A percentile compares a stretch with the other conserved stretches of the same genome.
Conservation (phyloP, 2,797 vertebrate genomes). For the Scolopax bukidnonensis region DNA sequence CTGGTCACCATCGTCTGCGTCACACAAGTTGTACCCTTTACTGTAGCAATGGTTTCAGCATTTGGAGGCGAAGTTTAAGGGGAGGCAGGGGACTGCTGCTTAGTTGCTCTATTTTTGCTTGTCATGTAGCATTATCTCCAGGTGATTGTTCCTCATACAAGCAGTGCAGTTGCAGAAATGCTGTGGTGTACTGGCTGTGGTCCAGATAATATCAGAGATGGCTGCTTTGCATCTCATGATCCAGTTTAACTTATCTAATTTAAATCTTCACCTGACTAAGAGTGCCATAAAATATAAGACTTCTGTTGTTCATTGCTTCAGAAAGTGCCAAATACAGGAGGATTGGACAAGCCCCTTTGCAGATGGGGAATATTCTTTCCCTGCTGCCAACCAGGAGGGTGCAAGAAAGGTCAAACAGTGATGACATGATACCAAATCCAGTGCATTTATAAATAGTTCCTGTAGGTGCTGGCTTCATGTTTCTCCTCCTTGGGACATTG, state of each 20-base stretch:
- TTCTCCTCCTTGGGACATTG: slow-evolving; percentile 34
- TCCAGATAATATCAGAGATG: slow-evolving; percentile 52
- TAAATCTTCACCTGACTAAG: slow-evolving; percentile 60
- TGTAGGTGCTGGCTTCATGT: slow-evolving; percentile 43
- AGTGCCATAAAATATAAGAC: slow-evolving; percentile 42
- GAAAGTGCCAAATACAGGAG: neutral
- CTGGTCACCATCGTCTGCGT: neutral
- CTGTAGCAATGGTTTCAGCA: neutral
- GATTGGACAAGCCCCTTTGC: neutral
- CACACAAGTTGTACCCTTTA: accelerated
- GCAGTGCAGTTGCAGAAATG: slow-evolving; percentile 28
- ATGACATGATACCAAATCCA: neutral
- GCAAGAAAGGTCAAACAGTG: slow-evolving; percentile 25
- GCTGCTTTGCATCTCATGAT: slow-evolving; percentile 50
- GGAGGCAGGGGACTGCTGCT: neutral
- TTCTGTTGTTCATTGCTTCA: slow-evolving; percentile 38
- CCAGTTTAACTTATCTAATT: slow-evolving; percentile 66
- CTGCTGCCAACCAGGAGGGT: neutral
- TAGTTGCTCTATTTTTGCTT: neutral
- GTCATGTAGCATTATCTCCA: neutral
- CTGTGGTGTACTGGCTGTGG: slow-evolving; percentile 11
- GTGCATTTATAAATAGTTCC: slow-evolving; percentile 69
- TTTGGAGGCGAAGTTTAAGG: neutral
- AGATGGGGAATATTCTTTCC: slow-evolving; percentile 39
- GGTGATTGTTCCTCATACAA: slow-evolving; percentile 33